phyloP scores from a whole-genome alignment of 2,113 vertebrate genomes.

The Nothocercus julius region DNA sequence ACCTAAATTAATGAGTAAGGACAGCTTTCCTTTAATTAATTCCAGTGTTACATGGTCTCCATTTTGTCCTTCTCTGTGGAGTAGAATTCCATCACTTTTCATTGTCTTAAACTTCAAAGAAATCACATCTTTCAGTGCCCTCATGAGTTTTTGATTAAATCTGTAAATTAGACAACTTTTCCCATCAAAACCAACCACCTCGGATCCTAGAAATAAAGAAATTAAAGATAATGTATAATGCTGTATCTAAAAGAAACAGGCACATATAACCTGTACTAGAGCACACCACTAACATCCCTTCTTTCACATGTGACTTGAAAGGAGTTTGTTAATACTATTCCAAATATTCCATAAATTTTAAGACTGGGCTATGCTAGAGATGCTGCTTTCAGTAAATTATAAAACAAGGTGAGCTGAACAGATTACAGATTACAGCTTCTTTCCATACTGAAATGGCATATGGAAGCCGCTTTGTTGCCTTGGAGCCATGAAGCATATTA shows the following conservation, averaged over 20 bases:
- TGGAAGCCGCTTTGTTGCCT: neutral
- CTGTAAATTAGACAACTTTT: constrained; percentile 83
- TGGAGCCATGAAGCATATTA: neutral
- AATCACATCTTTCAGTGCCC: constrained; percentile 80
- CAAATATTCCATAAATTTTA: neutral
- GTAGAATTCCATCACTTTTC: constrained; percentile 83
- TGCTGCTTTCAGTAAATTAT: neutral
- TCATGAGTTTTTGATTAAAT: constrained; percentile 76
- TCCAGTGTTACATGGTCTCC: constrained; percentile 82
- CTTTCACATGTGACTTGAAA: neutral
- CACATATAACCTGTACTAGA: neutral
- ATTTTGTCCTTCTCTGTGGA: constrained; percentile 79
- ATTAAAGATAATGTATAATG: constrained; percentile 37
- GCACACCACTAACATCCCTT: neutral
- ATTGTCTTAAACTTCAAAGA: constrained; percentile 89
- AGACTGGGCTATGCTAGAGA: neutral
- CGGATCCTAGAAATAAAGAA: constrained; percentile 81
- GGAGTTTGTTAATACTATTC: neutral
- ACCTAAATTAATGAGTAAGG: constrained; percentile 84
- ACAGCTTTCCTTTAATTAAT: constrained; percentile 83
- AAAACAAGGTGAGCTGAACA: neutral
- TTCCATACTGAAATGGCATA: neutral
- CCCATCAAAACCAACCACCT: constrained; percentile 86
- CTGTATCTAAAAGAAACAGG: neutral
- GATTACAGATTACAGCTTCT: neutral